A percentile compares a stretch with the other conserved stretches of the same genome.
These are phyloP conservation scores for Rutpela maculata DNA, from an alignment of 2,888 invertebrate species.

Conservation along the genomic window DNA sequence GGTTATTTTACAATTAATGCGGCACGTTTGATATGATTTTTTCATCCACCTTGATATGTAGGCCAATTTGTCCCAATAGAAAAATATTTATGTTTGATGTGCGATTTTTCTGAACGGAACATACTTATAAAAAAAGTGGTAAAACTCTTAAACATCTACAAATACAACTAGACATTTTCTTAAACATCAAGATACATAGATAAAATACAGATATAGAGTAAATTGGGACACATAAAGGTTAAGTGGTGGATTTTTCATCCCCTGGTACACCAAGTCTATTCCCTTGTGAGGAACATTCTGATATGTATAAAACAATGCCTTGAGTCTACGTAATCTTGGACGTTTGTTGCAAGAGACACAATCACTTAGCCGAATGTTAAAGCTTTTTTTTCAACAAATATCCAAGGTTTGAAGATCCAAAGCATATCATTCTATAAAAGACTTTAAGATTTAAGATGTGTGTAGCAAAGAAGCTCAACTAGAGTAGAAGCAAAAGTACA, in stretches of 20 bases:
- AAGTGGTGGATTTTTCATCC: conserved; percentile 60
- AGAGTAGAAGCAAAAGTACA: conserved; percentile 55
- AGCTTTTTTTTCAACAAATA: conserved; percentile 51
- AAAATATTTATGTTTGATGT: conserved; percentile 54
- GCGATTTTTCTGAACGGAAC: conserved; percentile 53
- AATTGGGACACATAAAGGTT: conserved; percentile 63
- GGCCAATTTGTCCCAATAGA: conserved; percentile 63
- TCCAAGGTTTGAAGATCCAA: conserved; percentile 36
- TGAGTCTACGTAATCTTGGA: conserved; percentile 45
- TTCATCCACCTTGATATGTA: conserved; percentile 70
- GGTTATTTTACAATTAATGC: conserved; percentile 66
- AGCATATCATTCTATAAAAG: conserved; percentile 34
- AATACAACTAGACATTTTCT: conserved; percentile 47
- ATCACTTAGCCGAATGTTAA: conserved; percentile 62
- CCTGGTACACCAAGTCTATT: conserved; percentile 44
- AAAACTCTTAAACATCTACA: conserved; percentile 45
- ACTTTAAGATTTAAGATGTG: conserved; percentile 34
- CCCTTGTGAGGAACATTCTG: conserved; percentile 61
- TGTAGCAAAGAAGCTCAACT: conserved; percentile 47
- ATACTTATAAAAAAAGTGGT: conserved; percentile 40
- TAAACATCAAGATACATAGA: conserved; percentile 63
- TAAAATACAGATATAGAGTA: conserved; percentile 47
- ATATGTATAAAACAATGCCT: conserved; percentile 62
- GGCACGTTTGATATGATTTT: conserved; percentile 69
- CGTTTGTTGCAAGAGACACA: conserved; percentile 67